Evolutionary conservation across 2,797 vertebrate species (phyloP), one percentile per base, ranked within the genome.

Genomic region (Oceanodroma leucorhoa): DNA sequence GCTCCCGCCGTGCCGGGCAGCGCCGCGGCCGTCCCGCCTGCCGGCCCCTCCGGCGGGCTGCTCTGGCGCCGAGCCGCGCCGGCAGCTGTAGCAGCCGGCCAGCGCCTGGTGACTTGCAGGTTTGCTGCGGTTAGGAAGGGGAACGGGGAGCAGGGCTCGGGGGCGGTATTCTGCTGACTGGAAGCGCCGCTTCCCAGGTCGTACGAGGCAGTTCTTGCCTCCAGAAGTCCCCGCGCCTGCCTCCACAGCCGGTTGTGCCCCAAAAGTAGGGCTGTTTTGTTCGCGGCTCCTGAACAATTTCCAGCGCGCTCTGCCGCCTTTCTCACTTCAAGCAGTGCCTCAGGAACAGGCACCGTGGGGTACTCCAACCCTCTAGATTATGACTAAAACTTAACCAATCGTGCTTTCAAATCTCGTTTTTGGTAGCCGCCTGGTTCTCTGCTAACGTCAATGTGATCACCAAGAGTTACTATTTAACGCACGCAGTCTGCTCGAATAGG

Each of bases 241-340:
- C 77, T 14, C 20, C 43, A 0, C 18, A 3, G 73, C 41, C 60
- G 0, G 11, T 1, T 15, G 21, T 18, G 41, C 17, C 41, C 41
- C 14, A 5, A 0, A 1, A 30, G 53, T 2, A 9, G 21, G 11
- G 34, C 46, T 14, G n/a, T 3, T 32, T 3, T 5, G 11, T 3
- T 26, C 4, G 20, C 22, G 7, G 51, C 57, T 69, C 46, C 55
- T 3, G 11, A 17, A 6, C 30, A 0, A 1, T 6, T 23, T 6
- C 40, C 72, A 43, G 53, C 18, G 17, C 70, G 6, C 13, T 1
- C 23, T 21, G 34, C 48, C 2, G 32, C 2, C 9, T 32, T 3
- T 8, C 57, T 6, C n/a, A 4, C 36, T 36, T 48, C 32, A 5
- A 20, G 80, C 48, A 4, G 13, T 14, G 77, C 26, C 48, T 14